Base-by-base conservation (phyloP, 2,888 invertebrate species). In the Lasioglossum leucozonium region DNA sequence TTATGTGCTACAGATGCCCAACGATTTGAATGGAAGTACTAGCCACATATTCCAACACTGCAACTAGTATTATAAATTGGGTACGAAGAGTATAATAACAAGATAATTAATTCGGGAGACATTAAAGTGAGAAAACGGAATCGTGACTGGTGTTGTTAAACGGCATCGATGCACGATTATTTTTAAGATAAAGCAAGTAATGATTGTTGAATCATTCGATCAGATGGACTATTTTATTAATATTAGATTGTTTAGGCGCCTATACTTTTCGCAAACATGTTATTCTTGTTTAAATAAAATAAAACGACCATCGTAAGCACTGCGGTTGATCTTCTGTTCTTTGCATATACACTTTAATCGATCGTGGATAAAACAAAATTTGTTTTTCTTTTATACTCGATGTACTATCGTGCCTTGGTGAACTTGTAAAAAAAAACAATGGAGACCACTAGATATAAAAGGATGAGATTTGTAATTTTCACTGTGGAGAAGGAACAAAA, bases 151-250 rank as follows among this genome's bases (percentile, higher is more conserved):
- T 83, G 81, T 84, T 55, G 58, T 88, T 83, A 83, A 88, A 89
- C 81, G 88, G 81, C 87, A 82, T 89, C 84, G 87, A 81, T 84
- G 84, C 88, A 89, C 86, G 83, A 89, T 88, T 90, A 90, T 83
- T 90, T 72, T 92, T 91, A 88, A 82, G 86, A 85, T 88, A 89
- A 84, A 81, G 84, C 81, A 87, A 82, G 62, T 62, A 75, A 86
- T 72, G 83, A 85, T 88, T 62, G 89, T 87, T 80, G 72, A 87
- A 88, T 85, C 72, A 87, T 85, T 87, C 81, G 85, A 90, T 85
- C 87, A 90, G 89, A 92, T 90, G 82, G 82, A 92, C 89, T 92
- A 93, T 92, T 93, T 92, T 93, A 92, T 92, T 93, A 92, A 88
- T 92, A 92, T 88, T 92, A 91, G 88, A 88, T 77, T 69, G 81